Percentiles rank a stretch among this genome's conserved stretches.
Conservation (phyloP, 2,888 invertebrate genomes). For the Ophioninae sp. region DNA sequence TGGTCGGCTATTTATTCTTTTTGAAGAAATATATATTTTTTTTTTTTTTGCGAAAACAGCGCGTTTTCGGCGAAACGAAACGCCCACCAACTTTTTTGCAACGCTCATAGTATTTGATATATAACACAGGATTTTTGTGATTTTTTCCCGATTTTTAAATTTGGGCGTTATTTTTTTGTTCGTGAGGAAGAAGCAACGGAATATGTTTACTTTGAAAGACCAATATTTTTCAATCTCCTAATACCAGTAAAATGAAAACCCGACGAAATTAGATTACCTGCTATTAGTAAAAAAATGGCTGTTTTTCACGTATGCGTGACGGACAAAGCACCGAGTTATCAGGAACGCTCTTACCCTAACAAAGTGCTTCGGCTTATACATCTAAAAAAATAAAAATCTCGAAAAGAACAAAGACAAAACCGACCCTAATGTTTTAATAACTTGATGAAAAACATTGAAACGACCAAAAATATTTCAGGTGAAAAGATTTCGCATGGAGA, state of each 20-base stretch:
- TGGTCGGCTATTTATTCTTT: too few relatives aligned
- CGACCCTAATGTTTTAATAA: neutral
- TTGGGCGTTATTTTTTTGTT: too few relatives aligned
- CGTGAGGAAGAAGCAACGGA: too few relatives aligned
- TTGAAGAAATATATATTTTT: too few relatives aligned
- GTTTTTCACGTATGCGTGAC: neutral
- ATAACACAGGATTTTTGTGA: too few relatives aligned
- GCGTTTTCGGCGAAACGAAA: too few relatives aligned
- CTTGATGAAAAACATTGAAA: neutral
- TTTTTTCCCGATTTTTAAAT: too few relatives aligned
- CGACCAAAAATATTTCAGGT: slow-evolving; percentile 80
- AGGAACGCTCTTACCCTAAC: neutral
- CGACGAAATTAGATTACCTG: too few relatives aligned
- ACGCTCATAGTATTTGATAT: too few relatives aligned
- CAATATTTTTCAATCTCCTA: neutral
- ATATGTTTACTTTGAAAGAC: neutral
- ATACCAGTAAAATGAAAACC: neutral
- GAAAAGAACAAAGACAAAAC: neutral
- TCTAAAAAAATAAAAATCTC: neutral
- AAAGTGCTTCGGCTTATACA: neutral
- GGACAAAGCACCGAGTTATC: neutral
- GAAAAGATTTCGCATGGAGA: slow-evolving; percentile 96
- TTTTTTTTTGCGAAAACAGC: too few relatives aligned
- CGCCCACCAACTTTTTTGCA: too few relatives aligned
- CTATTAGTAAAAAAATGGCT: too few relatives aligned